Evolutionary conservation across 2,888 invertebrate genomes (phyloP), one percentile per base, ranked within the genome.

Genomic region (Mimas tiliae): DNA sequence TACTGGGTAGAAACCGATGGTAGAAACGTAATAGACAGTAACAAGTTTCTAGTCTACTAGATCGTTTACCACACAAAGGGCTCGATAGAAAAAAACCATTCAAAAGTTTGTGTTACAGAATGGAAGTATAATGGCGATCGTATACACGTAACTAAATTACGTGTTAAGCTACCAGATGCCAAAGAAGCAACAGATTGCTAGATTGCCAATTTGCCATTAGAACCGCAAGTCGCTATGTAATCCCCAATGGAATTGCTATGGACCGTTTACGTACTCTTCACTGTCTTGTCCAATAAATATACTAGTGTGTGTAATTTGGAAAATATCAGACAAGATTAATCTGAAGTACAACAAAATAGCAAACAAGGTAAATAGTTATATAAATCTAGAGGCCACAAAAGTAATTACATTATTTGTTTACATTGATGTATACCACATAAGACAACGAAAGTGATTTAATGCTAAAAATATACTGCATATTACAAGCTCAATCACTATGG

Each of bases 131-230:
- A 53, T 45, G 42, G 33, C 53, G 52, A 47, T 64, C 38, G 51
- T 51, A 27, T 47, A 52, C 52, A 64, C 16, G 45, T 64, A 47
- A 45, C 33, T 47, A 64, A 64, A 64, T 64, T 64, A 55, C 33
- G 51, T 64, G 53, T 47, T 34, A 50, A 63, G 53, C 64, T 64
- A 52, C 64, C 64, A 64, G 53, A 64, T 55, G 16, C 27, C 52
- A 47, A 33, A 64, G 42, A 12, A 63, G n/a, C 33, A 48, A 48
- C 53, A 64, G 53, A 64, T 53, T 47, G 47, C 64, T 53, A 50
- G 62, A 65, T 65, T 65, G 65, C 62, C 62, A 65, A 65, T 62
- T 65, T 62, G 6, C 50, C 50, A 65, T 65, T 58, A 65, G 42
- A 38, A 42, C 65, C 65, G 50, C 65, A 62, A 50, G 62, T 38